phyloP scores from a whole-genome alignment of 2,113 vertebrate species.

The Empidonax traillii region DNA sequence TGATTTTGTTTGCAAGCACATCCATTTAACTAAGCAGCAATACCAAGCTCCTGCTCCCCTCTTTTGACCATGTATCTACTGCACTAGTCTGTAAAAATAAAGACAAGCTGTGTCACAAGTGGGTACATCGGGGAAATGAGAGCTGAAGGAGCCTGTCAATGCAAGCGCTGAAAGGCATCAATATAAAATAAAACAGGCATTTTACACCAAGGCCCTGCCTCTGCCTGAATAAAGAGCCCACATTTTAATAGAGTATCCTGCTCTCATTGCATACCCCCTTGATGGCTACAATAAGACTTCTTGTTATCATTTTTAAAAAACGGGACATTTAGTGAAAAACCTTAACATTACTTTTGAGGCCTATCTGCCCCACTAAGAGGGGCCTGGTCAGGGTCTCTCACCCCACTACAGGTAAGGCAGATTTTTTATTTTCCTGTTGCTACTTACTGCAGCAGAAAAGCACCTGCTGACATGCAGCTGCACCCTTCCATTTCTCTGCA shows the following conservation, averaged over 20 bases:
- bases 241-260: neutral
- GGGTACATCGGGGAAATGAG: neutral
- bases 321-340: neutral
- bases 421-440: neutral
- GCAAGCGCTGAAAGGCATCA: neutral
- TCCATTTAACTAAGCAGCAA: neutral
- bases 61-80: neutral
- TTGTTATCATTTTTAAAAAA: neutral
- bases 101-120: neutral
- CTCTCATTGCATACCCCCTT: neutral
- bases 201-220: neutral
- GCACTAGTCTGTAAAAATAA: neutral
- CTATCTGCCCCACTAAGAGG: neutral
- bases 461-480: neutral
- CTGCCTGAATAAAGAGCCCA: neutral
- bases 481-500: neutral
- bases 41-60: neutral
- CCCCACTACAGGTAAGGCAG: neutral
- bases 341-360: neutral
- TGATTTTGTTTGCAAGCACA: conserved; percentile 59
- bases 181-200: neutral
- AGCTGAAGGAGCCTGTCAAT: neutral
- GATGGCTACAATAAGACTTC: neutral
- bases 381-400: too few relatives aligned
- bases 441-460: neutral